A percentile compares a stretch with the other conserved stretches of the same genome.
Evolutionary conservation across 2,113 vertebrate genomes (phyloP).

Genomic region (Accipiter virgatus): DNA sequence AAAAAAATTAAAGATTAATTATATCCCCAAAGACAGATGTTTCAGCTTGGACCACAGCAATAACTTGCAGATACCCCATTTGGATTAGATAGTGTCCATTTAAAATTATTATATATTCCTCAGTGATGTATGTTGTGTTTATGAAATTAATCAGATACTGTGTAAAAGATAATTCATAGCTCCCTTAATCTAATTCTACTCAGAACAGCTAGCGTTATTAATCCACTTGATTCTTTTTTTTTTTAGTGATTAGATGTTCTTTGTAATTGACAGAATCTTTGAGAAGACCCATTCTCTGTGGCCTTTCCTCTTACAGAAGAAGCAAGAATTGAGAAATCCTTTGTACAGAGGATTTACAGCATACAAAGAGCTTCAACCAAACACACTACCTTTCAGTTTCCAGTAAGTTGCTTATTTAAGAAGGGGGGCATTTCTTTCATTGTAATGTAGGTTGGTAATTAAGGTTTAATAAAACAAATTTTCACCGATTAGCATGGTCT

Average conservation of each 20-base stretch:
- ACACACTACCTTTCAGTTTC: conserved; percentile 79
- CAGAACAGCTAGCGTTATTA: background rate
- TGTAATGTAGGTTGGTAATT: background rate
- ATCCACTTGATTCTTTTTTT: background rate
- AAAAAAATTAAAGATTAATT: background rate
- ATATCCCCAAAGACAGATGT: background rate
- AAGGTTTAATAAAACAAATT: background rate
- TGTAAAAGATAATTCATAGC: background rate
- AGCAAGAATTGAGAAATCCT: conserved; percentile 76
- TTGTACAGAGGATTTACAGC: conserved; percentile 74
- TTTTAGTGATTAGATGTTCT: background rate
- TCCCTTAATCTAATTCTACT: background rate
- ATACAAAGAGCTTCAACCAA: conserved; percentile 74
- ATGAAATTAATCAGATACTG: background rate
- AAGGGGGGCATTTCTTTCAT: background rate
- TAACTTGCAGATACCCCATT: background rate
- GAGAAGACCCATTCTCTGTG: conserved; percentile 83
- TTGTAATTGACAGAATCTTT: conserved; percentile 70
- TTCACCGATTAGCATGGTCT: background rate
- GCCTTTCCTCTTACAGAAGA: conserved; percentile 80
- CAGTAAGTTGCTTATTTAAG: conserved; percentile 72
- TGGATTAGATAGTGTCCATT: background rate
- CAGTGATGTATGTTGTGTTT: background rate
- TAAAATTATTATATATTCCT: background rate
- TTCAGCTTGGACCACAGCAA: background rate